Evolutionary conservation across 2,888 invertebrate genomes (phyloP), one percentile per base, ranked within the genome.

Genomic region (Patella pellucida): DNA sequence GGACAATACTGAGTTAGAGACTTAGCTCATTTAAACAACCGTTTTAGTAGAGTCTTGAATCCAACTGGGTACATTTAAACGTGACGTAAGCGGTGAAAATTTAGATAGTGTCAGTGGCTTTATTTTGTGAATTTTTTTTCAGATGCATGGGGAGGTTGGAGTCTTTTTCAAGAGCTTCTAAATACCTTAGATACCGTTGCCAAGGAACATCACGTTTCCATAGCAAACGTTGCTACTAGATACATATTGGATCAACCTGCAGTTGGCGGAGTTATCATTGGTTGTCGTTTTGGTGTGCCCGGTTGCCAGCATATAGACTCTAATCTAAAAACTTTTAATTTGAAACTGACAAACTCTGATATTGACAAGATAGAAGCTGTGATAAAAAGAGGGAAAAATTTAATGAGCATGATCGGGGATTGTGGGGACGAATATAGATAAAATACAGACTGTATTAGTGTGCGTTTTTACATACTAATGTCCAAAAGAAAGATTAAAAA

Each of bases 121-220:
- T 9, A 7, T 1, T 41, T 9, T 41, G 41, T 19, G n/a, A 4
- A 15, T 50, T 71, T 52, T 71, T 54, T 54, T 71, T 16, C 72
- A 72, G 72, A 72, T 67, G 41, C 72, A 14, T 72, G 72, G 72
- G 72, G 72, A 41, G 72, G 72, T 16, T 72, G 72, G 72, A 11
- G 27, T 0, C 50, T 72, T 15, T 72, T 72, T 50, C 72, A 72
- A 72, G 67, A 72, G 23, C 67, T 72, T 16, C 72, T 72, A 14
- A 31, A 72, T 41, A 51, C 51, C 16, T 62, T 72, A 23, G 72
- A 72, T 62, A 50, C 15, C 50, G 62, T 72, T 56, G 72, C 72
- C 3, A 62, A 62, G 50, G n/a, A 56, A 50, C 67, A 72, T 62
- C 31, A 62, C 15, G 72, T 62, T 31, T 41, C 56, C 15, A 72